phyloP scores from a whole-genome alignment of 2,888 invertebrate genomes.

The Hypomecis atomaria region DNA sequence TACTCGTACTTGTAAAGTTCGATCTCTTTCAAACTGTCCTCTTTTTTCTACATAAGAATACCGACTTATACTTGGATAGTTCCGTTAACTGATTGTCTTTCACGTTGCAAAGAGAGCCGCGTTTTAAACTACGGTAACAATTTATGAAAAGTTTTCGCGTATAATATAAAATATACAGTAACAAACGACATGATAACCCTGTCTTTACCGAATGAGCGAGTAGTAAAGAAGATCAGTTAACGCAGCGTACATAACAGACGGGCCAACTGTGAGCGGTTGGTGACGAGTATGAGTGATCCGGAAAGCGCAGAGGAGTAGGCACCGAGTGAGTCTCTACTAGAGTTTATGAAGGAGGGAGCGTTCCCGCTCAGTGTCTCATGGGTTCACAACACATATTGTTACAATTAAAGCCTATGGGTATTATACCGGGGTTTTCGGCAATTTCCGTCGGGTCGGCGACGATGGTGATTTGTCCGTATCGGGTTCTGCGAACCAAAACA shows the following conservation, averaged over 20 bases:
- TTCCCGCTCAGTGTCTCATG: slow-evolving; percentile 73
- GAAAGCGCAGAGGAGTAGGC: slow-evolving; percentile 80
- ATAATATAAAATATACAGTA: slow-evolving; percentile 10
- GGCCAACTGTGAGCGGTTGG: slow-evolving; percentile 56
- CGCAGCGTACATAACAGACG: slow-evolving; percentile 52
- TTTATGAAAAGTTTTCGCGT: slow-evolving; percentile 25
- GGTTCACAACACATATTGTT: slow-evolving; percentile 85
- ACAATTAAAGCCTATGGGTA: slow-evolving; percentile 85
- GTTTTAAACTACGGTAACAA: slow-evolving; percentile 19
- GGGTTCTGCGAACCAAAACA: slow-evolving; percentile 88
- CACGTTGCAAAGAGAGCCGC: slow-evolving; percentile 32
- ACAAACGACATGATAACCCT: slow-evolving; percentile 4
- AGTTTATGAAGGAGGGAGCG: slow-evolving; percentile 72
- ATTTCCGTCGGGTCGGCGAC: slow-evolving; percentile 96
- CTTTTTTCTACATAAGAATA: slow-evolving; percentile 37
- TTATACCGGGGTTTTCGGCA: slow-evolving; percentile 99
- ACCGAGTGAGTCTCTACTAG: slow-evolving; percentile 82
- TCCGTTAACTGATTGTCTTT: slow-evolving; percentile 61
- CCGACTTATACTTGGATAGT: slow-evolving; percentile 24
- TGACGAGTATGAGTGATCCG: slow-evolving; percentile 61
- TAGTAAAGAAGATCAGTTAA: slow-evolving; percentile 61
- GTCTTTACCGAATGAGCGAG: slow-evolving; percentile 27
- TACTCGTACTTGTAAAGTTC: slow-evolving; percentile 10
- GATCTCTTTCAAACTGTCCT: slow-evolving; percentile 40
- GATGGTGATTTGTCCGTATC: slow-evolving; percentile 94